A percentile compares a stretch with the other conserved stretches of the same genome.
These are phyloP conservation scores for Rhyzopertha dominica DNA, from an alignment of 1,140 invertebrate species.

Conservation along the genomic window DNA sequence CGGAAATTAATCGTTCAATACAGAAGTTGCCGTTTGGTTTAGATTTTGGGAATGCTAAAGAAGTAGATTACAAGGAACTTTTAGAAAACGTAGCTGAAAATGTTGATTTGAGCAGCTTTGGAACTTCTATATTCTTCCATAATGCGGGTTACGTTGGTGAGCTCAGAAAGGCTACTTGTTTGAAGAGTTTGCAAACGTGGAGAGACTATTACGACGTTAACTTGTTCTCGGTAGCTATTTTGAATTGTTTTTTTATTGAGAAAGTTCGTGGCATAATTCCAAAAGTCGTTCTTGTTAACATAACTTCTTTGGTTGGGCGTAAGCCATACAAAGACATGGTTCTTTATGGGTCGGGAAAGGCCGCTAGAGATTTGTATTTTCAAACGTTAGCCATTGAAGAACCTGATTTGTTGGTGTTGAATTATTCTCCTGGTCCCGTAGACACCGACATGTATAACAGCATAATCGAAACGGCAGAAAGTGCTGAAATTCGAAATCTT, in stretches of 20 bases:
- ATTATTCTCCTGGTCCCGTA: conserved; percentile 91
- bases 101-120: conserved; percentile 47
- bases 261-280: conserved; percentile 42
- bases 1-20: conserved; percentile 48
- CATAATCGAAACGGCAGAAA: conserved; percentile 55
- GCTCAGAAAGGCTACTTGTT: conserved; percentile 55
- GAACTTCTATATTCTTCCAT: conserved; percentile 73
- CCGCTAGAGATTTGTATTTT: conserved; percentile 90
- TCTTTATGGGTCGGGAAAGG: conserved; percentile 83
- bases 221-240: conserved; percentile 67
- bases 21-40: conserved; percentile 51
- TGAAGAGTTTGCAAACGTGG: conserved; percentile 57
- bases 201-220: conserved; percentile 72
- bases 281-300: conserved; percentile 71
- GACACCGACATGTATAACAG: conserved; percentile 84
- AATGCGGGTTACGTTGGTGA: conserved; percentile 88
- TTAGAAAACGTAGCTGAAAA: conserved; percentile 45
- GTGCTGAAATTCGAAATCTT: conserved; percentile 54
- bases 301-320: conserved; percentile 78
- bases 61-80: conserved; percentile 48
- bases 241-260: conserved; percentile 74
- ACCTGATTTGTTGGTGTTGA: conserved; percentile 74
- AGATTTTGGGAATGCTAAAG: conserved; percentile 54
- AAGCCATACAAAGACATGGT: conserved; percentile 69
- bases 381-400: conserved; percentile 79